phyloP scores from a whole-genome alignment of 2,797 vertebrate species.

The Myotis vivesi region DNA sequence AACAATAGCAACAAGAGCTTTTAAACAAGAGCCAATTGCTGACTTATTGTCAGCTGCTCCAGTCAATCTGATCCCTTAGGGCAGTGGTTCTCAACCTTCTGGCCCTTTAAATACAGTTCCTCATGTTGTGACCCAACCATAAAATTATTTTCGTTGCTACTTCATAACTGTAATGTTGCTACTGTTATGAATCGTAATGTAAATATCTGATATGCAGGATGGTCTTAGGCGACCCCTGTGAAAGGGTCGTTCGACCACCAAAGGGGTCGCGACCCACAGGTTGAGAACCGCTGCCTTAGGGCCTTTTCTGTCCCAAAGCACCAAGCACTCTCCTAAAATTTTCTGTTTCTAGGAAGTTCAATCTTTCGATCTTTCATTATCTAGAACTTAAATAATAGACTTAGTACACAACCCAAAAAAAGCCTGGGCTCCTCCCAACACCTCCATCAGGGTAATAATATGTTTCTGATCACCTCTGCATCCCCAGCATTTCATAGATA shows the following conservation, averaged over 20 bases:
- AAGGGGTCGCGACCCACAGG: no score
- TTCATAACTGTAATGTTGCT: no score
- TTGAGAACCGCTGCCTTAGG: no score
- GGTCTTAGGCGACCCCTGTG: no score
- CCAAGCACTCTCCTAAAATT: neutral
- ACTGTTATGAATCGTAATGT: no score
- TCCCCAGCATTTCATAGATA: neutral
- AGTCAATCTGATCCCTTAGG: neutral
- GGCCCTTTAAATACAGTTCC: no score
- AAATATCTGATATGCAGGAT: no score
- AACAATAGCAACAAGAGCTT: neutral
- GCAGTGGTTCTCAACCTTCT: no score
- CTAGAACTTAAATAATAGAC: slow-evolving; percentile 1
- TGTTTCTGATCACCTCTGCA: neutral
- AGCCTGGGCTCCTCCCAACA: neutral
- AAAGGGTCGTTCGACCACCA: no score
- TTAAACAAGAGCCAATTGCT: neutral
- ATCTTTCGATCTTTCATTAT: neutral
- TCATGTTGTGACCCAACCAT: no score
- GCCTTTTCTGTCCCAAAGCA: neutral
- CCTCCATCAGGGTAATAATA: neutral
- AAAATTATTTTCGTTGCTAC: no score
- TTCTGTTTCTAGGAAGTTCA: neutral
- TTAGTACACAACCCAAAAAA: neutral
- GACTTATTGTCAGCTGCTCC: neutral